Base-by-base conservation (phyloP, 37 sponge, comb jelly and placozoan species). In the Aplysina aerophoba region DNA sequence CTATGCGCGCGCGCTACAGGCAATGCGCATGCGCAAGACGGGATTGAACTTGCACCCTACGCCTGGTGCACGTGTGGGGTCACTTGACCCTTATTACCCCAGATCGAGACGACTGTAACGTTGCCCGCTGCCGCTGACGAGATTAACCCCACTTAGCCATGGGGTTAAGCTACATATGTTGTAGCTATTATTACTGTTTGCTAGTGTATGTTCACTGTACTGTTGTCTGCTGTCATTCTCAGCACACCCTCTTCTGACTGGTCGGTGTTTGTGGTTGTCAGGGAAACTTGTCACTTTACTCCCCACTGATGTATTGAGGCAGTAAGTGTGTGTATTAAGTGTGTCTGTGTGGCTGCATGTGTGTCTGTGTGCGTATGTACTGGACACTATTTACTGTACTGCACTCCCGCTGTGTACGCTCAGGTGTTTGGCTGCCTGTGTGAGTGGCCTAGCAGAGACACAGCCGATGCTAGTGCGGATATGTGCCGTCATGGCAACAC, bases 221-320 rank as follows among this genome's bases (percentile, higher is more conserved):
- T 31, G 37, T 36, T 81, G 33, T 57, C 55, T 56, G 19, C n/a
- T n/a, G n/a, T n/a, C n/a, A n/a, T 58, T 31, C 30, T 5, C 66
- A 87, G 90, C 31, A 21, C 80, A 87, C 41, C 84, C 89, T 38
- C 83, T 91, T 25, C 81, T 94, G 38, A 85, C 62, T 57, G 89
- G 94, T 0, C 74, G 94, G 5, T 85, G 86, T 79, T 80, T 94
- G 34, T 90, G 91, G 91, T 57, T 90, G 33, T 59, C 94, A 72
- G 89, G 89, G 19, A 88, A 94, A 57, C 67, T 89, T 82, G 69
- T 84, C 27, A 28, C 79, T 22, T 77, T 57, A n/a, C 83, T 94
- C 61, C 74, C 83, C 3, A 41, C 81, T 35, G 74, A 75, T n/a
- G 63, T 67, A 34, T 33, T 88, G 15, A 58, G 65, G 8, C 87